Evolutionary conservation across 92 coral and sea anemone species (phyloP).

Genomic region (Diadumene lineata): DNA sequence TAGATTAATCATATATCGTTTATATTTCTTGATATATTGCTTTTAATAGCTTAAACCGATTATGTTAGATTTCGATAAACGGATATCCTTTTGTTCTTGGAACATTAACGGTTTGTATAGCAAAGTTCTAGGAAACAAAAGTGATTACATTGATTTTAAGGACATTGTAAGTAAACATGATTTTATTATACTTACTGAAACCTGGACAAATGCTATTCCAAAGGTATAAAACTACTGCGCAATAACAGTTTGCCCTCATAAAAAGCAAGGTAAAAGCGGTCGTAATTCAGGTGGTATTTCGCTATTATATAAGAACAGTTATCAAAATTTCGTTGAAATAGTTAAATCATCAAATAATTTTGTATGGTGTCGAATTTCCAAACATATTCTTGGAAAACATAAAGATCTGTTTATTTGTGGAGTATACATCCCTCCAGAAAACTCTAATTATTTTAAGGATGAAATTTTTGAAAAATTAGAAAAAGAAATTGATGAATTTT

Average conservation of each 20-base stretch:
- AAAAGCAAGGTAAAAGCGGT: conserved; percentile 20
- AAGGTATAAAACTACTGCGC: conserved; percentile 24
- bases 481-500: conserved; percentile 25
- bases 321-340: conserved; percentile 24
- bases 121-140: conserved; percentile 44
- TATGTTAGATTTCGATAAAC: conserved; percentile 20
- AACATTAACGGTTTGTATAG: conserved; percentile 40
- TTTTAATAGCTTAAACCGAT: background rate
- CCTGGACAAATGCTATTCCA: conserved; percentile 34
- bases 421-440: conserved; percentile 46
- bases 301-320: conserved; percentile 24
- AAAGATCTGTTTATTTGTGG: conserved; percentile 51
- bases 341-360: conserved; percentile 28
- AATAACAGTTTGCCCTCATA: conserved; percentile 9
- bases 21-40: no score
- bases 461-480: conserved; percentile 47
- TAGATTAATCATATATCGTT: background rate
- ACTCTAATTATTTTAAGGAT: conserved; percentile 34
- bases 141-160: conserved; percentile 28
- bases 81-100: conserved; percentile 44
- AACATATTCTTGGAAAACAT: conserved; percentile 10
- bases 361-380: conserved; percentile 43
- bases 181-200: conserved; percentile 45
- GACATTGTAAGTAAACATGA: conserved; percentile 33
- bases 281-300: conserved; percentile 40